A percentile compares a stretch with the other conserved stretches of the same genome.
These are phyloP conservation scores for Taenaris catops DNA, from an alignment of 2,888 invertebrate genomes.

Conservation along the genomic window DNA sequence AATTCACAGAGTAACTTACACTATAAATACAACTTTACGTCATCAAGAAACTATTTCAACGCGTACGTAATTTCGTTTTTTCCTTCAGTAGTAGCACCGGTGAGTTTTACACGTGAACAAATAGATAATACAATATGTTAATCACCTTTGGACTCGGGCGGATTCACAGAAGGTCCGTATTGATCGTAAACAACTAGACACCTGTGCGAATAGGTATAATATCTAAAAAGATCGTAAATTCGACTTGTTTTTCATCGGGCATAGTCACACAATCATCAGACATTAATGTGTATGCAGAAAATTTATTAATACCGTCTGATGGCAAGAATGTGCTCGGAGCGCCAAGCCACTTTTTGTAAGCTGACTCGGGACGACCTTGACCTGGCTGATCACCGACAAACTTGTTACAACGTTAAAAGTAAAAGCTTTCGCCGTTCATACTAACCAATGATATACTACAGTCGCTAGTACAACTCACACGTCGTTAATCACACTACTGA, in stretches of 20 bases:
- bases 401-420: slow-evolving; percentile 61
- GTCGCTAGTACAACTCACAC: too few relatives aligned
- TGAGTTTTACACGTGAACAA: slow-evolving; percentile 10
- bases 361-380: slow-evolving; percentile 55
- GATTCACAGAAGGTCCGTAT: slow-evolving; percentile 32
- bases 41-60: background rate
- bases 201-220: slow-evolving; percentile 33
- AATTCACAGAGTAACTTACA: slow-evolving; percentile 21
- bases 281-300: slow-evolving; percentile 41
- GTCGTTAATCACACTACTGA: too few relatives aligned
- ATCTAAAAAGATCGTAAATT: slow-evolving; percentile 34
- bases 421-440: slow-evolving; percentile 60
- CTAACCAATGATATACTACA: slow-evolving; percentile 10
- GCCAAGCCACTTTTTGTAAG: slow-evolving; percentile 55
- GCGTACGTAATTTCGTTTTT: too few relatives aligned
- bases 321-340: slow-evolving; percentile 49
- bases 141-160: slow-evolving; percentile 25
- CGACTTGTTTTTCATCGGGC: slow-evolving; percentile 33
- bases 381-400: slow-evolving; percentile 53
- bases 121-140: slow-evolving; percentile 25
- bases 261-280: slow-evolving; percentile 27
- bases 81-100: slow-evolving; percentile 6
- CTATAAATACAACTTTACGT: slow-evolving; percentile 5
- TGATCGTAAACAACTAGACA: slow-evolving; percentile 36
- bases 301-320: slow-evolving; percentile 49